Evolutionary conservation across 2,113 vertebrate genomes (phyloP), one percentile per base, ranked within the genome.

Genomic region (Ciconia boyciana): DNA sequence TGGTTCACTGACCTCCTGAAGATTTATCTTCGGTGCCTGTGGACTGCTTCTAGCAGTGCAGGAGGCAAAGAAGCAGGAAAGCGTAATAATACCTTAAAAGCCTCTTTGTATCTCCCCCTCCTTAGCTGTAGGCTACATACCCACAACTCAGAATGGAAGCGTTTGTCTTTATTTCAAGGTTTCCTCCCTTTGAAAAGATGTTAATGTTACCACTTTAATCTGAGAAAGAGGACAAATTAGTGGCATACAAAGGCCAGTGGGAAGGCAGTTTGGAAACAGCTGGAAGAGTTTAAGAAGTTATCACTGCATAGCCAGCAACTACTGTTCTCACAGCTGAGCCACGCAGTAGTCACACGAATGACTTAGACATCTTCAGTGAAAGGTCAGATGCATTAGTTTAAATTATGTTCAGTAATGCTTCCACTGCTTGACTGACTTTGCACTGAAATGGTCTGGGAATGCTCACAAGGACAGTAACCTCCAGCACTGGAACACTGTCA

Each of bases 381-480:
- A 93, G 74, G 77, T 93, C 84, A 91, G 52, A 89, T 79, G 48
- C 2, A 2, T 90, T 91, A 69, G 28, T 96, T 96, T 94, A 91
- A 87, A 68, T 95, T 94, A 46, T 71, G 22, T 39, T 74, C 26
- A 3, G 87, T 85, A 83, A 52, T 57, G 44, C 46, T 94, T 75
- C 39, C 48, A n/a, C n/a, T 75, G 65, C 69, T 74, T 75, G 77
- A 46, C 74, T 91, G 81, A 60, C 41, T 94, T 93, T 60, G 79
- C 2, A 8, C 79, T 94, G 85, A 92, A 80, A 57, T 80, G 66
- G 25, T 51, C 55, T 89, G 72, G 70, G 49, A 77, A 52, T 13
- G 41, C 75, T 86, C 75, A 65, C 26, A 52, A 64, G 21, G n/a
- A 36, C 34, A 36, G 49, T 78, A 87, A 48, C 32, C 31, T 93